These are phyloP conservation scores for Parapristionchus giblindavisi DNA, from an alignment of 2,888 invertebrate species.

Conservation along the genomic window DNA sequence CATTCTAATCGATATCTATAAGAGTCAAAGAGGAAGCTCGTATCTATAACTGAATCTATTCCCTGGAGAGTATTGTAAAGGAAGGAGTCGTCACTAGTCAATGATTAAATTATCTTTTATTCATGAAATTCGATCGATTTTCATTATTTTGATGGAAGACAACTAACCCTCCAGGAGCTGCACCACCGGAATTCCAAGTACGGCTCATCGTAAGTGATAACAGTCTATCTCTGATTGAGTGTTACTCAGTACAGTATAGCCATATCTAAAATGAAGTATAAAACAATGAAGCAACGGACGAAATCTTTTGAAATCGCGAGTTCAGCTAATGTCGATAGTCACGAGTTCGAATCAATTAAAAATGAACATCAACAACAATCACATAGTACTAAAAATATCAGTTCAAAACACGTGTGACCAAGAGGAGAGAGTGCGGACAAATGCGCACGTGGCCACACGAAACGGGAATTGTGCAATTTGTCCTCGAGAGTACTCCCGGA, in stretches of 20 bases:
- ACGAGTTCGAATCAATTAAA: conserved; percentile 8
- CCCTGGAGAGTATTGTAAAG: too few relatives aligned
- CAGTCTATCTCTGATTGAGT: neutral
- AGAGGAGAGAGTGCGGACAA: neutral
- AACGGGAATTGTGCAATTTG: neutral
- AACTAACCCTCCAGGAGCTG: conserved; percentile 42
- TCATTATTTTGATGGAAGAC: too few relatives aligned
- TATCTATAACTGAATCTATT: too few relatives aligned
- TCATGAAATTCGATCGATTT: too few relatives aligned
- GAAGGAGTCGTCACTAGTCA: too few relatives aligned
- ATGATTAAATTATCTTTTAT: too few relatives aligned
- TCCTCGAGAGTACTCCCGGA: conserved; percentile 1
- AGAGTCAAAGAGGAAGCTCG: too few relatives aligned
- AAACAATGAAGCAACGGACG: conserved; percentile 1
- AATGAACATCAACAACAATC: neutral
- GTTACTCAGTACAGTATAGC: neutral
- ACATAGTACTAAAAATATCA: neutral
- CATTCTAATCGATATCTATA: too few relatives aligned
- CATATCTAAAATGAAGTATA: neutral
- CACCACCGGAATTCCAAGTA: conserved; percentile 39
- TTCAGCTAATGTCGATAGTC: conserved; percentile 1
- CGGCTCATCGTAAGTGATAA: conserved; percentile 28
- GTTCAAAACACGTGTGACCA: conserved; percentile 21
- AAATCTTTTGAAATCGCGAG: neutral
- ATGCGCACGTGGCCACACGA: neutral